Percentiles rank a stretch among this genome's conserved stretches.
phyloP scores from a whole-genome alignment of 2,888 invertebrate species.

The Thalpophila matura region DNA sequence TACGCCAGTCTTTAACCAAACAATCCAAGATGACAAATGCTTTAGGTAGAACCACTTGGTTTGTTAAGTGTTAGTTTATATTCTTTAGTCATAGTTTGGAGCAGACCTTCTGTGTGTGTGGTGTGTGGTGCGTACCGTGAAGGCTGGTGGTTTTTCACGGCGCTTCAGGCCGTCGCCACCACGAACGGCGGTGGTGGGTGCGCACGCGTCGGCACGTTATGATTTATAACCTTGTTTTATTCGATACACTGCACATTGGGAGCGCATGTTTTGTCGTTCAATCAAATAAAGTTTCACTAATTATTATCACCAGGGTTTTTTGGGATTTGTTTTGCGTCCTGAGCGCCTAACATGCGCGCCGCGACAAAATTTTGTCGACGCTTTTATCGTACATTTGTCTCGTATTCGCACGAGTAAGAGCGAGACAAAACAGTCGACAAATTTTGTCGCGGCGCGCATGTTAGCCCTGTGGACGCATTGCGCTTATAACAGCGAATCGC shows the following conservation, averaged over 20 bases:
- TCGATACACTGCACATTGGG: conserved; percentile 64
- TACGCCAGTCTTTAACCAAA: background rate
- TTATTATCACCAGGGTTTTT: conserved; percentile 20
- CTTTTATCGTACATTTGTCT: too few species aligned
- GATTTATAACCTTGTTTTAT: conserved; percentile 61
- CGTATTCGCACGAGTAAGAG: too few species aligned
- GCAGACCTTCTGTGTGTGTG: conserved; percentile 3
- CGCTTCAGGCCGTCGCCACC: conserved; percentile 52
- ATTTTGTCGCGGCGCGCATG: too few species aligned
- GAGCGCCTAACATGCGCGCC: too few species aligned
- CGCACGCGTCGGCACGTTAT: conserved; percentile 16
- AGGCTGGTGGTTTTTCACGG: conserved; percentile 71
- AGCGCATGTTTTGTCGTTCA: conserved; percentile 42
- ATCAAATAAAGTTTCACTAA: conserved; percentile 39
- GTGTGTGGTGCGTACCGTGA: conserved; percentile 66
- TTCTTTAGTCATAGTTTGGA: background rate
- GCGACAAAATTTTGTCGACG: too few species aligned
- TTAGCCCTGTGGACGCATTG: background rate
- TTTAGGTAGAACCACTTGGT: too few species aligned
- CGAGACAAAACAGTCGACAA: too few species aligned
- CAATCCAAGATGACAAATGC: background rate
- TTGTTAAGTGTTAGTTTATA: background rate
- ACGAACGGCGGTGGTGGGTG: conserved; percentile 8
- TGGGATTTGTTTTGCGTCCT: conserved; percentile 24
- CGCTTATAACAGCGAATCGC: too few species aligned